Conservation (phyloP, 1,140 invertebrate species). For the Drosophila prosaltans region DNA sequence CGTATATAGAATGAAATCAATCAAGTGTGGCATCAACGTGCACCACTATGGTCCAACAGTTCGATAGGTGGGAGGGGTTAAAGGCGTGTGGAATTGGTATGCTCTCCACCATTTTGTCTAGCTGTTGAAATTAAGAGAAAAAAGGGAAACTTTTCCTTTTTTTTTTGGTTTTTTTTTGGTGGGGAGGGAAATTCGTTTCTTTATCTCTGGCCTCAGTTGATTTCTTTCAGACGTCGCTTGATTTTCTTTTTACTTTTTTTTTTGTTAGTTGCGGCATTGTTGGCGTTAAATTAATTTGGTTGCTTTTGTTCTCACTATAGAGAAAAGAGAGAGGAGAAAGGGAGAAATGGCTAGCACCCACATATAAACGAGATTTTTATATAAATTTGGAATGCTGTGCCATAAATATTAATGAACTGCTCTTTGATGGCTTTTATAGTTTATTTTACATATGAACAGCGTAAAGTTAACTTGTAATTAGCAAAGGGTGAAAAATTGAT, state of each 20-base stretch:
- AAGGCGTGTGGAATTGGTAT: conserved; percentile 49
- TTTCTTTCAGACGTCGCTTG: conserved; percentile 47
- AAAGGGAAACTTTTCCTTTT: conserved; percentile 47
- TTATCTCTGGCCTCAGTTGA: conserved; percentile 62
- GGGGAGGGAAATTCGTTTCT: conserved; percentile 36
- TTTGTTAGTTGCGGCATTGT: conserved; percentile 41
- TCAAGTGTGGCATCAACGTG: conserved; percentile 73
- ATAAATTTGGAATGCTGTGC: conserved; percentile 30
- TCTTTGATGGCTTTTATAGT: conserved; percentile 30
- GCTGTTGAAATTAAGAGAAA: conserved; percentile 58
- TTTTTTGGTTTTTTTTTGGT: conserved; percentile 18
- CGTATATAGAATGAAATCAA: conserved; percentile 81
- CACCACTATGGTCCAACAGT: conserved; percentile 57
- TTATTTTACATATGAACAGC: conserved; percentile 48
- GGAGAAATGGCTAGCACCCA: background rate
- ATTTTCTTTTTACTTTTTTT: conserved; percentile 26
- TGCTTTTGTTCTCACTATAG: conserved; percentile 57
- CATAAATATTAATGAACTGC: conserved; percentile 76
- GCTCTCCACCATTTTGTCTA: conserved; percentile 45
- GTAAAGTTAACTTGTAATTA: background rate
- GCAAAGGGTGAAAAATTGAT: too few species aligned
- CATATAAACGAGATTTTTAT: conserved; percentile 31
- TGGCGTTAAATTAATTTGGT: conserved; percentile 74
- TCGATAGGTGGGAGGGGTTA: conserved; percentile 28
- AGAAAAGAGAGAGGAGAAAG: background rate